Evolutionary conservation across 2,888 invertebrate species (phyloP).

Genomic region (Zootermopsis nevadensis): DNA sequence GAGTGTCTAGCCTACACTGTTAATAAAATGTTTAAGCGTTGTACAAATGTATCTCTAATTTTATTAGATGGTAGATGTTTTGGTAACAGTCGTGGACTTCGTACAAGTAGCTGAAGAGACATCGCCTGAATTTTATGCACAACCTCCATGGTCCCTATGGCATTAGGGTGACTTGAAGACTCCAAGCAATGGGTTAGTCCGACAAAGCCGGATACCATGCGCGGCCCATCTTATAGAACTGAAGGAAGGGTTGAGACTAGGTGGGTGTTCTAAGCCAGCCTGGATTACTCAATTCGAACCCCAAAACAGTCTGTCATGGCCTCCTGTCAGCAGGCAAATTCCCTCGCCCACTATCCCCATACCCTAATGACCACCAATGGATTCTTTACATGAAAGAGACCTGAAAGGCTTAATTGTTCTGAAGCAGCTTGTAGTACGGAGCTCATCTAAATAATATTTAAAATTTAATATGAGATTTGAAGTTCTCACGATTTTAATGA

Average conservation of each 20-base stretch:
- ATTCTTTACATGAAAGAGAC: not conserved
- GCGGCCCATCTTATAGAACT: not conserved
- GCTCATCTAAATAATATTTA: too few relatives aligned
- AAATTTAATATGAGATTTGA: too few relatives aligned
- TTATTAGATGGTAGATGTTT: too few relatives aligned
- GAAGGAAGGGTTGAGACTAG: constrained; percentile 2
- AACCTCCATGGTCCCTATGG: not conserved
- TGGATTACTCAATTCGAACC: not conserved
- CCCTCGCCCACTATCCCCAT: not conserved
- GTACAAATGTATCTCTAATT: too few relatives aligned
- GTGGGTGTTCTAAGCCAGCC: constrained; percentile 15
- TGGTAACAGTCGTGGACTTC: not conserved
- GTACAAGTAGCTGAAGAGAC: not conserved
- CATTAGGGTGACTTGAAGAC: not conserved
- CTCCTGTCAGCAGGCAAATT: constrained; percentile 32
- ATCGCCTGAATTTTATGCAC: not conserved
- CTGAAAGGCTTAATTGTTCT: too few relatives aligned
- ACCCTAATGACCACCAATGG: not conserved
- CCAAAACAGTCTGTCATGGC: not conserved
- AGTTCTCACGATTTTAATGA: too few relatives aligned
- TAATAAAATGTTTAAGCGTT: too few relatives aligned
- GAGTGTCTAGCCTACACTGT: too few relatives aligned
- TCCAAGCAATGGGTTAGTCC: constrained; percentile 2
- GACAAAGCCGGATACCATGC: not conserved
- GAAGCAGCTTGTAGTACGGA: too few relatives aligned